Percentiles rank a stretch among this genome's conserved stretches.
Evolutionary conservation across 2,797 vertebrate genomes (phyloP).

Genomic region (Leucoraja ocellata): DNA sequence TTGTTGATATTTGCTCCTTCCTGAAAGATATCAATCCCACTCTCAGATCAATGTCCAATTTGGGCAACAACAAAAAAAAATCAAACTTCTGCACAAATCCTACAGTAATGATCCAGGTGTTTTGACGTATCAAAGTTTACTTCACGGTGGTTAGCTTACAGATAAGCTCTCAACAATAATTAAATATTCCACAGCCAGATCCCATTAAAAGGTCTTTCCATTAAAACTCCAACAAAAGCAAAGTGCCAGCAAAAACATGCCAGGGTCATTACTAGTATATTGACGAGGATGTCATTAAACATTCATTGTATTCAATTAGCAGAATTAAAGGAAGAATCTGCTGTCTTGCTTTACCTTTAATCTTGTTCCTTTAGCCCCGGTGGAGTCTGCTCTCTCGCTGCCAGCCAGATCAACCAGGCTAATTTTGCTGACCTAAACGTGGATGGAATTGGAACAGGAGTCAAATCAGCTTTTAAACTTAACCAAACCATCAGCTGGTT

Average conservation of each 20-base stretch:
- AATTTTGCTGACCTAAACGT: constrained; percentile 89
- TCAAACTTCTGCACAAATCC: neutral
- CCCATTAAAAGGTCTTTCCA: neutral
- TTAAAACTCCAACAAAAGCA: neutral
- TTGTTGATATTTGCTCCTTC: constrained; percentile 99
- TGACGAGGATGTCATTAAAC: neutral
- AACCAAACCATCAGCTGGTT: neutral
- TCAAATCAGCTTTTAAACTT: neutral
- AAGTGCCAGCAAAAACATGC: too few species aligned
- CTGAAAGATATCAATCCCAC: constrained; percentile 53
- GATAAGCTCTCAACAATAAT: neutral
- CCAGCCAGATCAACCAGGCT: constrained; percentile 95
- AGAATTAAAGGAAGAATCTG: neutral
- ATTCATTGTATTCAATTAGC: neutral
- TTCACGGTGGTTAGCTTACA: neutral
- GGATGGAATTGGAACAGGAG: neutral
- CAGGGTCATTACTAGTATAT: neutral
- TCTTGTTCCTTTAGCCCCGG: constrained; percentile 90
- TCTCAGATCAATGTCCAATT: neutral
- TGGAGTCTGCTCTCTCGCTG: constrained; percentile 92
- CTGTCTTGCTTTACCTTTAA: constrained; percentile 72
- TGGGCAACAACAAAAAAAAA: neutral
- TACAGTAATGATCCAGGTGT: neutral
- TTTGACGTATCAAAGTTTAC: neutral
- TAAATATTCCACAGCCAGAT: neutral